phyloP scores from a whole-genome alignment of 1,140 invertebrate genomes.

The Onthophagus taurus region DNA sequence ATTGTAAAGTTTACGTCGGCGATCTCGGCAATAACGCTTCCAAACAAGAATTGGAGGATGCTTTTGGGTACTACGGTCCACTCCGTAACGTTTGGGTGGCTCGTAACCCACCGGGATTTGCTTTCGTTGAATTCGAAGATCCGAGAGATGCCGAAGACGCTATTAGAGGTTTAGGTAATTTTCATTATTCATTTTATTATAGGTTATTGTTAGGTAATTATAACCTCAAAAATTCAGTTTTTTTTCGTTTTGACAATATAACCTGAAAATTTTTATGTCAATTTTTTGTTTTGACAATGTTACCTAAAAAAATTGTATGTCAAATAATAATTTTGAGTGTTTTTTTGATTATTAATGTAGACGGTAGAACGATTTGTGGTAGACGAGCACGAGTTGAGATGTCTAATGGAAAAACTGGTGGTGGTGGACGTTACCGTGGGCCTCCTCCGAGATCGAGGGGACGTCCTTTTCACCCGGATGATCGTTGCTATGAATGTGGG shows the following conservation, averaged over 20 bases:
- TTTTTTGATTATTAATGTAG: conserved; percentile 35
- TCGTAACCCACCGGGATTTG: conserved; percentile 86
- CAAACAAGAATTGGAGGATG: conserved; percentile 84
- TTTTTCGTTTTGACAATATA: too few relatives aligned
- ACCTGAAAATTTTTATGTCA: too few relatives aligned
- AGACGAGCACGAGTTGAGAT: conserved; percentile 83
- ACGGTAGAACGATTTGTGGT: conserved; percentile 77
- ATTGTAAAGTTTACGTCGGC: conserved; percentile 95
- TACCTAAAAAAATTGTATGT: neutral
- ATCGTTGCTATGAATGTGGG: conserved; percentile 88
- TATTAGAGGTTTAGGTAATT: conserved; percentile 61
- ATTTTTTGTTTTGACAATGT: neutral
- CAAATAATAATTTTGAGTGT: neutral
- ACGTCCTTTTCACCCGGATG: conserved; percentile 66
- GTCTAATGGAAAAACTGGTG: conserved; percentile 74
- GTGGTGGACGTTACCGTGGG: conserved; percentile 46
- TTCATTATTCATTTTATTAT: neutral
- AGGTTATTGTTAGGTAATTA: too few relatives aligned
- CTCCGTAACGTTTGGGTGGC: conserved; percentile 93
- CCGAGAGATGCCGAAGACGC: conserved; percentile 87
- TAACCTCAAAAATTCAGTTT: too few relatives aligned
- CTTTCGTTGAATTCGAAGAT: conserved; percentile 93
- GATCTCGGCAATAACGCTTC: conserved; percentile 83
- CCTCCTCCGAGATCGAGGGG: conserved; percentile 46
- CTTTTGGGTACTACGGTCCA: conserved; percentile 90